Evolutionary conservation across 1,140 invertebrate genomes (phyloP), one percentile per base, ranked within the genome.

Genomic region (Cherax destructor): DNA sequence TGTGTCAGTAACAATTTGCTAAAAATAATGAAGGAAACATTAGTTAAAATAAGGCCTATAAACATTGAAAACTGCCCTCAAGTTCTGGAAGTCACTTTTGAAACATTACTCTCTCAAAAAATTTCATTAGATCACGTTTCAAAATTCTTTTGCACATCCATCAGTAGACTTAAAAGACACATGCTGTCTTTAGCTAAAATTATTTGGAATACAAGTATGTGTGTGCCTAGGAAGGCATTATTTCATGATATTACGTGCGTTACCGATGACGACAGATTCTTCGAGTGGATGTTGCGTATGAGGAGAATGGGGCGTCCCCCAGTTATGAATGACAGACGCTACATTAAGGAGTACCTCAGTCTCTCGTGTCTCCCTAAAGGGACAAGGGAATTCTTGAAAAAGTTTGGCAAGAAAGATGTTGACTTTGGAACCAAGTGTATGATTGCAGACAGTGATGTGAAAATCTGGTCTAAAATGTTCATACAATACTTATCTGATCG

Each of bases 281-380:
- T 24, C 11, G 80, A 83, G 80, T 83, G 80, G 80, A 16, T 83
- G 80, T 21, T 83, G 11, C 18, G 80, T 11, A 83, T 83, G 80
- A 83, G 80, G 52, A 47, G 41, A 11, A 83, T 83, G 80, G 80
- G 80, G 4, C 80, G 80, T 30, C 24, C 11, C 10, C 80, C 80
- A 30, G 80, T 83, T 30, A 24, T 6, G 21, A 1, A 10, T 11
- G 80, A 83, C 61, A 61, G 16, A 13, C 56, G 61, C 30, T 50
- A 61, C 24, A n/a, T 83, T 13, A 6, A 6, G 11, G 0, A 18
- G 47, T 83, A 61, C 56, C n/a, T 59, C 9, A 52, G 80, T 5
- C 16, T 18, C 16, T 16, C 13, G 1, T 21, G 21, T 16, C 16
- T 18, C 61, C 61, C 61, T 18, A 16, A 65, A 18, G 18, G 3